Evolutionary conservation across 2,113 vertebrate species (phyloP).

Genomic region (Chinchilla lanigera): DNA sequence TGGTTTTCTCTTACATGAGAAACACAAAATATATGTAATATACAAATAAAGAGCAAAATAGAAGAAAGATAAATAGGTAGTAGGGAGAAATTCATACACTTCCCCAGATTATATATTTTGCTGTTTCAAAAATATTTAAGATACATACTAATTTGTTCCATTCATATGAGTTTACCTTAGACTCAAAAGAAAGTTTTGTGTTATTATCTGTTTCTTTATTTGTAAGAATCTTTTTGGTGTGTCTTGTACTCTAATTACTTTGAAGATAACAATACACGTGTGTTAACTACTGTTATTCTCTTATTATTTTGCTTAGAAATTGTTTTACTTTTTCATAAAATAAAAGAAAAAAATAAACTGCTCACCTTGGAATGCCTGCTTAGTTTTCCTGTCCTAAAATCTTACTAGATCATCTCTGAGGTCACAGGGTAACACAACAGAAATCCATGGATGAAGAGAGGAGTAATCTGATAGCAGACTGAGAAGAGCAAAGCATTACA

Average conservation of each 20-base stretch:
- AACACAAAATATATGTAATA: background rate
- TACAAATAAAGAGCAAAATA: background rate
- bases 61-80: background rate
- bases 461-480: background rate
- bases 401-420: background rate
- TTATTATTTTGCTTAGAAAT: background rate
- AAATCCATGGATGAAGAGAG: conserved; percentile 27
- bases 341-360: background rate
- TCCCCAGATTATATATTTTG: background rate
- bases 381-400: background rate
- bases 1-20: background rate
- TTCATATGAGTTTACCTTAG: background rate
- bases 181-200: background rate
- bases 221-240: background rate
- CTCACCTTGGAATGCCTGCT: background rate
- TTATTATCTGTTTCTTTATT: background rate
- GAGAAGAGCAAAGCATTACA: background rate
- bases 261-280: background rate
- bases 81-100: background rate
- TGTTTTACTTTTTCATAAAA: background rate
- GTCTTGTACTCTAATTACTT: background rate
- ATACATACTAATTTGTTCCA: background rate
- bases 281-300: background rate
- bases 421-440: background rate
- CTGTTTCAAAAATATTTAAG: background rate